These are phyloP conservation scores for Bos javanicus DNA, from an alignment of 2,113 vertebrate species.

Conservation along the genomic window DNA sequence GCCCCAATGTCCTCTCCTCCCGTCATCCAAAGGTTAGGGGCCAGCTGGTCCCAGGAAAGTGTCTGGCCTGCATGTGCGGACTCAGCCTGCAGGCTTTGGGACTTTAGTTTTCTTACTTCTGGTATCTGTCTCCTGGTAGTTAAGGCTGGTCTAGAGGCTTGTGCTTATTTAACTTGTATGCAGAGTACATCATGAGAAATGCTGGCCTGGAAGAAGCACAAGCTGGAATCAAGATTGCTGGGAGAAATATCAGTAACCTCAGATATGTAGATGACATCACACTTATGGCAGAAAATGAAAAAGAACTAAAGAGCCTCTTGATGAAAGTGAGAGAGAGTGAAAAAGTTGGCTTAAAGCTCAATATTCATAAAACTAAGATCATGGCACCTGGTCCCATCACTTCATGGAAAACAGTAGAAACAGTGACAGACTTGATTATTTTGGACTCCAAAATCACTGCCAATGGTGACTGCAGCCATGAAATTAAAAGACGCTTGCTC, in stretches of 20 bases:
- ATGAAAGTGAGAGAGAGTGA: not conserved
- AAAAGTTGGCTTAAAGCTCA: not conserved
- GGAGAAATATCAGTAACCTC: not conserved
- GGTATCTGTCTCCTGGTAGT: not conserved
- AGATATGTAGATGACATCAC: not conserved
- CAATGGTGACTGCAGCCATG: not conserved
- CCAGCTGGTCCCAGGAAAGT: not conserved
- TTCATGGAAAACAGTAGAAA: not conserved
- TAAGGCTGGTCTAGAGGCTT: not conserved
- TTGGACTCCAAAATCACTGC: not conserved
- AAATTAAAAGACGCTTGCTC: not conserved
- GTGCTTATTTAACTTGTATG: not conserved
- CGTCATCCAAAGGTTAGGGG: not conserved
- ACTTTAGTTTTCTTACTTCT: not conserved
- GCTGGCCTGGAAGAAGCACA: not conserved
- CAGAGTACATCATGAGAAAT: not conserved
- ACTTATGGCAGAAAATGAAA: not conserved
- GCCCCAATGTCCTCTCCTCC: not conserved
- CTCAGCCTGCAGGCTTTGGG: not conserved
- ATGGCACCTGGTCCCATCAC: not conserved
- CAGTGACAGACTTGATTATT: not conserved
- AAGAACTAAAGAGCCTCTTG: not conserved
- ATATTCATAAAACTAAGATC: not conserved
- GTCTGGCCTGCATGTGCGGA: not conserved
- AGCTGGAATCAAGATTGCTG: not conserved